Evolutionary conservation across 1,140 invertebrate species (phyloP), one percentile per base, ranked within the genome.

Genomic region (Nomia melanderi): DNA sequence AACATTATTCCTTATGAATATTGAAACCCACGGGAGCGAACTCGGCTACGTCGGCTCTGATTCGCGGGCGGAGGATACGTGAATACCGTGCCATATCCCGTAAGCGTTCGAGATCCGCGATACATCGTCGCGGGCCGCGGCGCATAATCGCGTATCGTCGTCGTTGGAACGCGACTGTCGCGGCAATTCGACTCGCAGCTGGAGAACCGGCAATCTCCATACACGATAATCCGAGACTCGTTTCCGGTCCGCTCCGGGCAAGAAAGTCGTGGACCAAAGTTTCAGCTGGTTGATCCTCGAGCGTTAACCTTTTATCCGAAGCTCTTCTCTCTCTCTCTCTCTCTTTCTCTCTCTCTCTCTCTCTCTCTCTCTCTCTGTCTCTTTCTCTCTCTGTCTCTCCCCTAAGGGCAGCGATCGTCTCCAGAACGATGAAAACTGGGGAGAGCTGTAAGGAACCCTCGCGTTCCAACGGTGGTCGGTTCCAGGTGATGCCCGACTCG

Each of bases 401-500:
- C 20, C 20, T n/a, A 20, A 7, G 5, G 8, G 29, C 33, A 20
- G 3, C 29, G 47, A 54, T 50, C 69, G 41, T 39, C 33, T 54
- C 20, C 41, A 12, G 41, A n/a, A n/a, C 25, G 47, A 41, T 74
- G 17, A 5, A 54, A 67, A 29, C 41, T n/a, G n/a, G n/a, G 27
- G 8, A 23, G 12, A 56, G 57, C 36, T 56, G 17, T 27, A 7
- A 12, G 23, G 14, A 41, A 33, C 12, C 12, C 39, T 7, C 67
- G 29, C n/a, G 66, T 60, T 69, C 23, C 23, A 31, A 63, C 53
- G 36, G 8, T 70, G 33, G 53, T 56, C 70, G 64, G 69, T 89
- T 86, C 31, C 86, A 93, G 92, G 87, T 91, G 62, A 78, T 81
- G 60, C 79, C 91, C 2, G 89, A 92, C 64, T 87, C 86, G 29